A percentile compares a stretch with the other conserved stretches of the same genome.
phyloP scores from a whole-genome alignment of 2,797 vertebrate genomes.

The Perodicticus potto region DNA sequence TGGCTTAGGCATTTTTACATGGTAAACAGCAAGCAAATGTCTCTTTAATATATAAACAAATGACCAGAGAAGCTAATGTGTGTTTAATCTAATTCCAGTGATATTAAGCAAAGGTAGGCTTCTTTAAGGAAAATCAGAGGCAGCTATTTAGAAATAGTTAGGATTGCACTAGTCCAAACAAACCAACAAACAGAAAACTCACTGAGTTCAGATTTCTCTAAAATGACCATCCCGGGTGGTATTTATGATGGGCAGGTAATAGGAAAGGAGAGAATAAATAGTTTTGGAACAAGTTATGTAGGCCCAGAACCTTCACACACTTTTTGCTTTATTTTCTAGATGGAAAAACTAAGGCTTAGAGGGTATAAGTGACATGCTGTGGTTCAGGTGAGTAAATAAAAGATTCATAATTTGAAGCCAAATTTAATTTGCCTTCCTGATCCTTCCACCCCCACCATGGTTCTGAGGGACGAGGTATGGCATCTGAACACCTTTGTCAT shows the following conservation, averaged over 20 bases:
- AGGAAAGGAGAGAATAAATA: background rate
- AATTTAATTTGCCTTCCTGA: background rate
- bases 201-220: background rate
- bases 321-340: background rate
- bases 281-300: background rate
- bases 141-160: background rate
- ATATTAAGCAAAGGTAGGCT: background rate
- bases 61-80: background rate
- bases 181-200: background rate
- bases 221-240: background rate
- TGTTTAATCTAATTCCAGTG: background rate
- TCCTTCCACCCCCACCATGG: background rate
- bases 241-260: background rate
- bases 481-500: background rate
- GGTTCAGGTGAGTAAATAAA: background rate
- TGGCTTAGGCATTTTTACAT: background rate
- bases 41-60: background rate
- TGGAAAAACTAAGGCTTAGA: background rate
- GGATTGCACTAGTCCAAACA: background rate
- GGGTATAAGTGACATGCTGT: background rate
- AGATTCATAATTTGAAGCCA: background rate
- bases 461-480: background rate
- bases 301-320: background rate
- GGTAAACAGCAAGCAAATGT: background rate
- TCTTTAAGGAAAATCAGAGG: constrained; percentile 16